Evolutionary conservation across 2,113 vertebrate genomes (phyloP).

Genomic region (Tringa solitaria): DNA sequence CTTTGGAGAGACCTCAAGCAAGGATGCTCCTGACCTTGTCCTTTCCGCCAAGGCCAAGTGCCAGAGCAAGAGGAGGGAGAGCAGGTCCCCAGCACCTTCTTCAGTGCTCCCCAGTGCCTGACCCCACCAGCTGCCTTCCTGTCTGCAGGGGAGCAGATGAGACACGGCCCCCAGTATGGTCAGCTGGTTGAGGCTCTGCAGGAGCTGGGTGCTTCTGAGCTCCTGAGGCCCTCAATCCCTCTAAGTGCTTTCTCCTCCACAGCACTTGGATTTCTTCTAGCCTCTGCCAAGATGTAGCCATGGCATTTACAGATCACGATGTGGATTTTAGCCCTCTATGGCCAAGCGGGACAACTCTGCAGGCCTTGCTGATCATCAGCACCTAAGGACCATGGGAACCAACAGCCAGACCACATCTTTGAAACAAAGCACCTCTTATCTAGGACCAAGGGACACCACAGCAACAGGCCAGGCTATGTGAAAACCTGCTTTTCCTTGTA

Average conservation of each 20-base stretch:
- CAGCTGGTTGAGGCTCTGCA: background rate
- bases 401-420: background rate
- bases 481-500: background rate
- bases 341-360: background rate
- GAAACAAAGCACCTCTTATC: background rate
- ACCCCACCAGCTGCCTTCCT: background rate
- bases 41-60: background rate
- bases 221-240: background rate
- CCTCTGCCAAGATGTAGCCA: background rate
- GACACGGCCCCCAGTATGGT: accelerated
- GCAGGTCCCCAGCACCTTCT: background rate
- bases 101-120: background rate
- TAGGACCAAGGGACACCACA: background rate
- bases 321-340: background rate
- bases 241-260: background rate
- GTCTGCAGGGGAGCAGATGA: accelerated
- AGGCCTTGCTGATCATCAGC: background rate
- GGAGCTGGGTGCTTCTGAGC: background rate
- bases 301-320: background rate
- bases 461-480: background rate
- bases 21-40: background rate
- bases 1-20: background rate
- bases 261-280: background rate
- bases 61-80: background rate
- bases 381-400: background rate